A percentile compares a stretch with the other conserved stretches of the same genome.
Evolutionary conservation across 2,113 vertebrate genomes (phyloP).

Genomic region (Holacanthus passer): DNA sequence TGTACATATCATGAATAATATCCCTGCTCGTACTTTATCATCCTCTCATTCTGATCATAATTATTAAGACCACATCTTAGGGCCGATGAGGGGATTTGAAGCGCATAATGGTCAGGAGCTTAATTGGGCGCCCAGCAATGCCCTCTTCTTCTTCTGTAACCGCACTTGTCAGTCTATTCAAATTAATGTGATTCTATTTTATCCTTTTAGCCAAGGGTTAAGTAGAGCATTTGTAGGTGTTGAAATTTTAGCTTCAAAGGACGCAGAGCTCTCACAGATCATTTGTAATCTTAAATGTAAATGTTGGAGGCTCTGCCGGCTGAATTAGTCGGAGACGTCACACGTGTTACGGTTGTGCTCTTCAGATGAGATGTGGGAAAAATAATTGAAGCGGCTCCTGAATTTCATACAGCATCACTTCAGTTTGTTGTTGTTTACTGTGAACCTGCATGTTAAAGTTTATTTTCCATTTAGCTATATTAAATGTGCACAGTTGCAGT

Average conservation of each 20-base stretch:
- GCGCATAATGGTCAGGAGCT: conserved; percentile 36
- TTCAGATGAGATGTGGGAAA: background rate
- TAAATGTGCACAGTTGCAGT: background rate
- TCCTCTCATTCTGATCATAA: conserved; percentile 41
- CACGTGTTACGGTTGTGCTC: background rate
- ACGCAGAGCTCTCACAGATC: conserved; percentile 27
- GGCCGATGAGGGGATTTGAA: conserved; percentile 26
- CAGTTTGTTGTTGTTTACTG: background rate
- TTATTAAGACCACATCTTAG: conserved; percentile 47
- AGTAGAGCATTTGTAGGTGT: conserved; percentile 49
- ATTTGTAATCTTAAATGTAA: conserved; percentile 62
- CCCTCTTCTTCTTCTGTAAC: conserved; percentile 30
- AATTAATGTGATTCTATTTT: conserved; percentile 70
- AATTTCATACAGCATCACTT: background rate
- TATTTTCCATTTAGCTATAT: background rate
- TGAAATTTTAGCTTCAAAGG: conserved; percentile 56
- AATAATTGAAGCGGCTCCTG: conserved; percentile 1
- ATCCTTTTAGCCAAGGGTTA: conserved; percentile 65
- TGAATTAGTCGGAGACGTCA: conserved; percentile 18
- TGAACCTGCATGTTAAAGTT: background rate
- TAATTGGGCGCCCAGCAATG: conserved; percentile 65
- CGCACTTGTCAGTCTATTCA: conserved; percentile 43
- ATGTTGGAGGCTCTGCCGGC: conserved; percentile 32
- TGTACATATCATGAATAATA: conserved; percentile 70
- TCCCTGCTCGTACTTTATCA: conserved; percentile 16